Evolutionary conservation across 1,140 invertebrate species (phyloP), one percentile per base, ranked within the genome.

Genomic region (Sarcophaga peregrina): DNA sequence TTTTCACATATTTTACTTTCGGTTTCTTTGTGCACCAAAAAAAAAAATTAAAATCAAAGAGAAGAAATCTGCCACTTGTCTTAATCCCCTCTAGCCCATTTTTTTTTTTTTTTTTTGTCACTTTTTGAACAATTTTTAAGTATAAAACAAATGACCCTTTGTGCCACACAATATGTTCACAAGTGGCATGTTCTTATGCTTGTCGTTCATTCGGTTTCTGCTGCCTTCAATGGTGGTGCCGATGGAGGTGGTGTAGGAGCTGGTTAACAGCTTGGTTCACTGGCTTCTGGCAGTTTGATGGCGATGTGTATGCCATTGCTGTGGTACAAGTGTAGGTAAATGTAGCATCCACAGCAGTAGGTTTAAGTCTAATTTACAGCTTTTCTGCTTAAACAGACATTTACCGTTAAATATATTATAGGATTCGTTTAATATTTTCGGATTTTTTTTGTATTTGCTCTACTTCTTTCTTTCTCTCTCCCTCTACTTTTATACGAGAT

Each of bases 81-180:
- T 37, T 37, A 37, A 2, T 37, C 25, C 25, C 4, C 25, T 37
- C 25, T 37, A 2, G 1, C 1, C 25, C 25, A 37, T n/a, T n/a
- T n/a, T 68, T 68, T 20, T 68, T 0, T n/a, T 68, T 68, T 20
- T 68, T 68, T 68, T 68, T 20, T n/a, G 20, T 20, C 6, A 20
- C 20, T 20, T 68, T 68, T 68, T 68, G 62, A 68, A 52, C 47
- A 78, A 62, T 58, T 62, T 48, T 47, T 50, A 47, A 80, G 54
- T 78, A 78, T 80, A 76, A 47, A 78, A 83, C 82, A 83, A 83
- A 83, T 83, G 82, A 83, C 74, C 82, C 75, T 83, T 68, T 76
- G 17, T 76, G 62, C 74, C 82, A 62, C 52, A 83, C 75, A 83
- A 78, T 82, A 83, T 83, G 82, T 83, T 83, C 82, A 62, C 82